Evolutionary conservation across 1,140 invertebrate species (phyloP), one percentile per base, ranked within the genome.

Genomic region (Magallana gigas): DNA sequence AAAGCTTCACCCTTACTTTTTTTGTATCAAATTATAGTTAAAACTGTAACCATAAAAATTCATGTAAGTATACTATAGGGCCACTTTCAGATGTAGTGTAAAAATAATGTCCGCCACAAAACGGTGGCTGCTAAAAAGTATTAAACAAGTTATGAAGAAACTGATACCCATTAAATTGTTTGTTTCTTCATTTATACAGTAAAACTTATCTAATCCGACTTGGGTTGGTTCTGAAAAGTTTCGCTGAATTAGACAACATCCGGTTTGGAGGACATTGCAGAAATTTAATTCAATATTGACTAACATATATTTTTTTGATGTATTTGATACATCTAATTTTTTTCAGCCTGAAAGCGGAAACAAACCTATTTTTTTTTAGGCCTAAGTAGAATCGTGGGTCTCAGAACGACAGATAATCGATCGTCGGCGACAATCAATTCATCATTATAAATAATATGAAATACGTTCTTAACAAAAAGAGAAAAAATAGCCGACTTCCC

Each of bases 41-140:
- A 60, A 60, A 60, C 59, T 60, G 59, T 60, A 60, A 60, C 59
- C 59, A 60, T 60, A 60, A 60, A 60, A 60, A 60, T 60, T 60
- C 59, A 60, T 60, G 59, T 60, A 60, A 60, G 59, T 60, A 60
- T 60, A 8, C 59, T 60, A 60, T 60, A 60, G 59, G 59, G 59
- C 59, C 59, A 60, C 59, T 60, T 60, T 60, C 59, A 60, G 59
- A 60, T 60, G 59, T 60, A 60, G 59, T 60, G 59, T 60, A 60
- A 60, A 60, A 60, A 3, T 60, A 60, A 60, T 60, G 59, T 60
- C 59, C 59, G 59, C 59, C 59, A 60, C 59, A 60, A 60, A 60
- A 60, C 59, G 59, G 59, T 60, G 59, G 59, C 59, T 60, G 59
- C 59, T 60, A 60, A 60, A 60, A 60, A 60, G 59, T 60, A 60